Percentiles rank a stretch among this genome's conserved stretches.
Evolutionary conservation across 2,888 invertebrate species (phyloP).

Genomic region (Apamea crenata): DNA sequence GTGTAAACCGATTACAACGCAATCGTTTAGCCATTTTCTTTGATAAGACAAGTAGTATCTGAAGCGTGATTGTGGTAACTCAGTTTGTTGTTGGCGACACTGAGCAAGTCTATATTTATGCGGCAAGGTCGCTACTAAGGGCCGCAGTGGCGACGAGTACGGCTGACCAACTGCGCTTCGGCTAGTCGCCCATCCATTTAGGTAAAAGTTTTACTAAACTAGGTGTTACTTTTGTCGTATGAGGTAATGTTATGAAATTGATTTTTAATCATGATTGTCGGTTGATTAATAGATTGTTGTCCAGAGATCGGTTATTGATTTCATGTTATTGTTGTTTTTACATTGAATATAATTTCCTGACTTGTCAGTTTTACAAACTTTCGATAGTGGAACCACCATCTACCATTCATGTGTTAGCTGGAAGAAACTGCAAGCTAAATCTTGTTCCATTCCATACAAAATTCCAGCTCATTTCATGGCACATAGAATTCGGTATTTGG

Average conservation of each 20-base stretch:
- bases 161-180: slow-evolving; percentile 77
- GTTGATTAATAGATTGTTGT: neutral
- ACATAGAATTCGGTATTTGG: neutral
- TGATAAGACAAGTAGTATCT: slow-evolving; percentile 84
- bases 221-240: neutral
- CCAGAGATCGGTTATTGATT: neutral
- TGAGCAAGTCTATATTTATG: slow-evolving; percentile 83
- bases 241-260: neutral
- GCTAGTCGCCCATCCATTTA: slow-evolving; percentile 65
- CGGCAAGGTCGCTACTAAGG: slow-evolving; percentile 84
- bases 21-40: slow-evolving; percentile 88
- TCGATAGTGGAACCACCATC: no score
- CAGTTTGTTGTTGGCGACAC: slow-evolving; percentile 83
- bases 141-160: slow-evolving; percentile 75
- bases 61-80: slow-evolving; percentile 74
- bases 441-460: neutral
- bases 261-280: neutral
- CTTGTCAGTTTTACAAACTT: no score
- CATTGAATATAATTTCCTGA: neutral
- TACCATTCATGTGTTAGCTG: neutral
- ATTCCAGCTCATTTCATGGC: neutral
- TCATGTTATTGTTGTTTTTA: neutral
- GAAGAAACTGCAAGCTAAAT: neutral
- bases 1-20: slow-evolving; percentile 81
- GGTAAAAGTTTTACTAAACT: neutral